phyloP scores from a whole-genome alignment of 2,888 invertebrate species.

The Ctenicera cuprea region DNA sequence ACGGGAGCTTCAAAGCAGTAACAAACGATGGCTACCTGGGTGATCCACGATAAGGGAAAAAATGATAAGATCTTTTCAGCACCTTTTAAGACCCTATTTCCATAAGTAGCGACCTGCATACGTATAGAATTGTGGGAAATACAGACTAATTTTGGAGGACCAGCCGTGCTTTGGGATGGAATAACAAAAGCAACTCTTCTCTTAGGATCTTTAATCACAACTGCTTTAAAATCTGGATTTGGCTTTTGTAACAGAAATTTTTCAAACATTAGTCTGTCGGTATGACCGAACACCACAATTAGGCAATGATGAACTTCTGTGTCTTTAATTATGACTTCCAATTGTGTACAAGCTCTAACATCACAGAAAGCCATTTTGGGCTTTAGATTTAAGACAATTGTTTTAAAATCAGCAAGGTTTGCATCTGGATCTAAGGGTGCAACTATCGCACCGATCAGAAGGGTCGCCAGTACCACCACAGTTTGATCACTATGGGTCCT shows the following conservation, averaged over 20 bases:
- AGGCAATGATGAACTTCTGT: conserved; percentile 30
- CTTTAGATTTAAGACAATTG: conserved; percentile 60
- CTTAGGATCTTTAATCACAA: conserved; percentile 59
- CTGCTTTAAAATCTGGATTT: conserved; percentile 57
- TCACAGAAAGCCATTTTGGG: conserved; percentile 68
- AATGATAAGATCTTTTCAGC: conserved; percentile 64
- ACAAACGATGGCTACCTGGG: conserved; percentile 63
- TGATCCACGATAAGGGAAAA: conserved; percentile 64
- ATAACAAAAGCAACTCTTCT: conserved; percentile 64
- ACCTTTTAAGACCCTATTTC: conserved; percentile 57
- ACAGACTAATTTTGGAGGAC: conserved; percentile 63
- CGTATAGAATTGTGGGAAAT: conserved; percentile 65
- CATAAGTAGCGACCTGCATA: conserved; percentile 57
- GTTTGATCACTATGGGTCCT: conserved; percentile 65
- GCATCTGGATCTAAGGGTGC: conserved; percentile 64
- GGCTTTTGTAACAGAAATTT: conserved; percentile 44
- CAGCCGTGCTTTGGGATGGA: conserved; percentile 63
- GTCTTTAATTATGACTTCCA: conserved; percentile 59
- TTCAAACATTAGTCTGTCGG: conserved; percentile 53
- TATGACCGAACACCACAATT: conserved; percentile 58
- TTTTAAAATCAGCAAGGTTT: conserved; percentile 59
- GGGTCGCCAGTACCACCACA: conserved; percentile 63
- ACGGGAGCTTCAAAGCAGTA: conserved; percentile 61
- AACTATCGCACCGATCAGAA: conserved; percentile 66
- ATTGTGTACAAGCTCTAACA: conserved; percentile 60